Evolutionary conservation across 1,140 invertebrate species (phyloP), one percentile per base, ranked within the genome.

Genomic region (Pseudachorutes palmiensis): DNA sequence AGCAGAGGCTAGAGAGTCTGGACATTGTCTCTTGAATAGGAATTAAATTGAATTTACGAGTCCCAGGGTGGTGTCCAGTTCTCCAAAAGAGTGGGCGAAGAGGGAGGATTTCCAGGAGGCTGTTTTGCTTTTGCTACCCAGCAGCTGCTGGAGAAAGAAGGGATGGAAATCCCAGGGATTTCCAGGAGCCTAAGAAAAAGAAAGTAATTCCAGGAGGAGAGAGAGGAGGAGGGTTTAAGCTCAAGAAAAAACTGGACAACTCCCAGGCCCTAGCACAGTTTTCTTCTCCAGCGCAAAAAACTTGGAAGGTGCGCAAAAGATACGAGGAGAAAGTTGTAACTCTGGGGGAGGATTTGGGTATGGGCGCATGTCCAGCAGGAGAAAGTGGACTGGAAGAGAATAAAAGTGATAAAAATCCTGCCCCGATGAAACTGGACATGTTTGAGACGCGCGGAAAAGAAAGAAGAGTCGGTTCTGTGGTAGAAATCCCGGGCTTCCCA

Each of bases 221-320:
- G 36, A 45, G 36, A 41, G 19, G 36, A 41, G 51, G 51, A 55
- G 51, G 51, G 51, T 55, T 55, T 55, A 55, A 26, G 51, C 51
- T 55, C 51, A 55, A 55, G 51, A 55, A 55, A 55, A 55, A 55
- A 55, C 51, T 55, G 51, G 51, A 55, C 51, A 55, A 55, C 51
- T 55, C 51, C 51, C 51, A 14, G 51, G 51, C 12, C 24, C 51
- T 24, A 55, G 51, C 12, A n/a, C n/a, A n/a, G n/a, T n/a, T n/a
- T n/a, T n/a, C 24, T 55, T 55, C 51, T 55, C 24, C 51, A 9
- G 51, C 9, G 24, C 12, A 9, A 55, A 55, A 55, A 55, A 55
- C n/a, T 45, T 5, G 14, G 51, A 55, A 55, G 51, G 51, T 55
- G 51, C 51, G 51, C 51, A 55, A 55, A 55, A 55, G 51, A 55